Percentiles rank a stretch among this genome's conserved stretches.
Evolutionary conservation across 30 jellyfish, hydroid and myxozoan genomes (phyloP).

Genomic region (Catostylus mosaicus): DNA sequence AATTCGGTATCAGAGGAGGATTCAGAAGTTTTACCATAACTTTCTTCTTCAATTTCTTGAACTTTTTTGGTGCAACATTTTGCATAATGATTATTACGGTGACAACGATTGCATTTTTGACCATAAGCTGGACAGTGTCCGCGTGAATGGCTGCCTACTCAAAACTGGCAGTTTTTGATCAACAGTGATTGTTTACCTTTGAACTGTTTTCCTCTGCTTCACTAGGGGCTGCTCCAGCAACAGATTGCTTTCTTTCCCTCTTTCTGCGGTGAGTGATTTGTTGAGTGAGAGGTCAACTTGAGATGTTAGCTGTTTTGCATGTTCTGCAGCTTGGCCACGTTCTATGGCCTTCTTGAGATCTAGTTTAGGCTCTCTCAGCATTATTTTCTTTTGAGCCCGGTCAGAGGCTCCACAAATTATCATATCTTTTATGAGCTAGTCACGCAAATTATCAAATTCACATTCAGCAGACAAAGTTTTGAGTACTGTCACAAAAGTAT

Average conservation of each 20-base stretch:
- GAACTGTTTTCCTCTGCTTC: slow-evolving; percentile 28
- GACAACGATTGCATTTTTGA: slow-evolving; percentile 28
- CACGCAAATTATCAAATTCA: slow-evolving; percentile 46
- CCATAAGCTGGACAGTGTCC: slow-evolving; percentile 64
- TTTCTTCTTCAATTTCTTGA: slow-evolving; percentile 22
- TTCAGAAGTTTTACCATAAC: not conserved
- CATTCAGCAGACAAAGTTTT: slow-evolving; percentile 68
- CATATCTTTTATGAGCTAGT: slow-evolving; percentile 51
- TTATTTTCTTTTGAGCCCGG: slow-evolving; percentile 42
- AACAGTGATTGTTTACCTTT: slow-evolving; percentile 27
- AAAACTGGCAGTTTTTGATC: slow-evolving; percentile 44
- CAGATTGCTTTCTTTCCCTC: slow-evolving; percentile 28
- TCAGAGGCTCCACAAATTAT: slow-evolving; percentile 61
- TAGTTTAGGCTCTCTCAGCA: slow-evolving; percentile 64
- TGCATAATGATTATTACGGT: slow-evolving; percentile 31
- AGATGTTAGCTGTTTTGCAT: slow-evolving; percentile 50
- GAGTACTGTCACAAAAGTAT: slow-evolving; percentile 48
- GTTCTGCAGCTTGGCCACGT: slow-evolving; percentile 63
- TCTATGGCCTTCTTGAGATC: slow-evolving; percentile 59
- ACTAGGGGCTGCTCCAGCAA: slow-evolving; percentile 36
- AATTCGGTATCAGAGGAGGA: slow-evolving; percentile 47
- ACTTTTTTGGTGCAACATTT: slow-evolving; percentile 44
- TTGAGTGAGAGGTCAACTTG: slow-evolving; percentile 44
- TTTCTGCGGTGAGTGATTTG: slow-evolving; percentile 30
- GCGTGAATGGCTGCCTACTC: slow-evolving; percentile 74